Base-by-base conservation (phyloP, 2,888 invertebrate species). In the Sericinus montela region DNA sequence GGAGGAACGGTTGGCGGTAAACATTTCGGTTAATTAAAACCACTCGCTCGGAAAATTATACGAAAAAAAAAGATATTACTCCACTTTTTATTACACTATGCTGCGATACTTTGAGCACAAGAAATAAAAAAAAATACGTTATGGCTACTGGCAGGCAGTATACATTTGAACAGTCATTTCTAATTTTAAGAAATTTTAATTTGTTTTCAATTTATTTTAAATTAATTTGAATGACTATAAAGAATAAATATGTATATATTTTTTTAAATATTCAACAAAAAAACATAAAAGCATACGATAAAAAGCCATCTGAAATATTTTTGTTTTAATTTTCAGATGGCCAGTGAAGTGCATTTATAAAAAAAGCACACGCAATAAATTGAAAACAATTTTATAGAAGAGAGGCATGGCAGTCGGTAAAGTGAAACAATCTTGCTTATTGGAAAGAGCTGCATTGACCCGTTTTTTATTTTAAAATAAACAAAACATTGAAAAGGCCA, bases 401-500 rank as follows among this genome's bases (percentile, higher is more conserved):
- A 25, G 15, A 38, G 35, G 30, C 13, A 40, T 5, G 16, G 28
- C 15, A 16, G 32, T 39, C 19, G 19, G 16, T 23, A 32, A 38
- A 43, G 19, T 39, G 39, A 49, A 40, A 43, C 48, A 43, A 48
- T 48, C 48, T 43, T 44, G 39, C 48, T 42, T 49, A 49, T 44
- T 40, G 44, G 48, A 48, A 41, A 47, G 36, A 37, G 16, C 43
- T 43, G 37, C 48, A 32, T n/a, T 48, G 48, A 48, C 43, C 32
- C 38, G 32, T 6, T 48, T n/a, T n/a, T 48, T 28, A 43, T 48
- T 43, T 34, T 34, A 40, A 46, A 44, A 44, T 29, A 44, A 41
- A 50, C 50, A 50, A 49, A 50, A 45, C 50, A 41, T 45, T 41
- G 36, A 30, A 45, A 48, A 45, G 40, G 41, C 40, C 50, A 50